Conservation (phyloP, 2,797 vertebrate species). For the Sitta carolinensis region DNA sequence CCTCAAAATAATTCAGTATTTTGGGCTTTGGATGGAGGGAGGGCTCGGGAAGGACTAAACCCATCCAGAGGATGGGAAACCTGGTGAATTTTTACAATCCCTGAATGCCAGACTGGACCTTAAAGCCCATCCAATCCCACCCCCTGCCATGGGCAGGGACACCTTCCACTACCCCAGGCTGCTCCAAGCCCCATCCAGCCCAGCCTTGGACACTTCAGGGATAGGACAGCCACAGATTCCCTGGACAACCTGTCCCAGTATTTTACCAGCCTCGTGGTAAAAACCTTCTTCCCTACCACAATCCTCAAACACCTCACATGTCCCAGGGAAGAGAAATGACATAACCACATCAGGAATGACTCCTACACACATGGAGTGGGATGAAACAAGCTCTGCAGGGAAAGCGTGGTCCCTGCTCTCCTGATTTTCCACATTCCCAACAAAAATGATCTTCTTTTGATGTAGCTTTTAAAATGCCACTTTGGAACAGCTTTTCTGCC, state of each 20-base stretch:
- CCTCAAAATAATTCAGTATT: fast-evolving
- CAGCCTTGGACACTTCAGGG: background rate
- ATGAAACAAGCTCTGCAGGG: background rate
- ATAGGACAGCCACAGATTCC: background rate
- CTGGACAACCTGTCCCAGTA: background rate
- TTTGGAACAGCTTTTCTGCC: background rate
- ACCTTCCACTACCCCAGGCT: fast-evolving
- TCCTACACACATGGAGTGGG: fast-evolving
- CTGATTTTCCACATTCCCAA: background rate
- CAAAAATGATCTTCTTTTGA: background rate
- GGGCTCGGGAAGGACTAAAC: background rate
- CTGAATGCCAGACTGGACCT: background rate
- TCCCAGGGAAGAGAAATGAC: background rate
- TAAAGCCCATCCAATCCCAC: background rate
- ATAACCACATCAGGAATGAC: no score
- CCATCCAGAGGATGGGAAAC: background rate
- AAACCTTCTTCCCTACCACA: background rate
- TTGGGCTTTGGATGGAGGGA: background rate
- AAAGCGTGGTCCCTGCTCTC: background rate
- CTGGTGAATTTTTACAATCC: fast-evolving
- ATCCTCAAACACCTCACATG: fast-evolving
- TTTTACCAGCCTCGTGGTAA: background rate
- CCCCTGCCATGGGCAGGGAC: background rate
- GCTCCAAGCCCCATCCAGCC: fast-evolving
- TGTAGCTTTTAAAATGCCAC: background rate